Base-by-base conservation (phyloP, 2,888 invertebrate species). In the Xanthorhoe designata region DNA sequence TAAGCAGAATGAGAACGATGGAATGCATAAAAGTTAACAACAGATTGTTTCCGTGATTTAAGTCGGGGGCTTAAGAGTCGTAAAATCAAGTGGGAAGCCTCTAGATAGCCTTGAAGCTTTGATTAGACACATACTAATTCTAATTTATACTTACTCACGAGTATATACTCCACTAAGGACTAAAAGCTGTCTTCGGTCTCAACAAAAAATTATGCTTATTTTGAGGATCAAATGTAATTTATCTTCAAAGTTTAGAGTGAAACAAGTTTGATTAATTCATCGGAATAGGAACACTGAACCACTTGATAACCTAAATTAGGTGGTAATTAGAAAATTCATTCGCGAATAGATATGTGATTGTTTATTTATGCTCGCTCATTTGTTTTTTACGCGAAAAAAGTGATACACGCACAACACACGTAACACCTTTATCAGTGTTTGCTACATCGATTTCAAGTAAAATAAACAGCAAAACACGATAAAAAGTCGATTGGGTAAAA, bases 261-360 rank as follows among this genome's bases (percentile, higher is more conserved):
- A 10, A 52, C 19, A 63, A 24, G 56, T 13, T n/a, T 58, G 68
- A 65, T 71, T 71, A 64, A 75, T 73, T 74, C 66, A 69, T 71
- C 71, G 64, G 51, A 71, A 73, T 77, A 69, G 71, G 65, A 75
- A 71, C 66, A 55, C 55, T 54, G 56, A 53, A 18, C 59, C 60
- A 73, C 68, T 64, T 71, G 64, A 10, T 61, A 64, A 71, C 69
- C 71, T 69, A 68, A 69, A 64, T 71, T 64, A 58, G 58, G 61
- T 68, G 58, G 52, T 64, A 66, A 69, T 69, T 53, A 35, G 56
- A 32, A 56, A 59, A 56, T 55, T 53, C 35, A 65, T 55, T 60
- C 53, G 50, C 49, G 54, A 63, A 35, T 51, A 55, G 49, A 15
- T 19, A 55, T 42, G 53, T 18, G 17, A 50, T 24, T 49, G 18